Percentiles rank a stretch among this genome's conserved stretches.
These are phyloP conservation scores for Drosophila mauritiana DNA, from an alignment of 1,140 invertebrate species.

Conservation along the genomic window DNA sequence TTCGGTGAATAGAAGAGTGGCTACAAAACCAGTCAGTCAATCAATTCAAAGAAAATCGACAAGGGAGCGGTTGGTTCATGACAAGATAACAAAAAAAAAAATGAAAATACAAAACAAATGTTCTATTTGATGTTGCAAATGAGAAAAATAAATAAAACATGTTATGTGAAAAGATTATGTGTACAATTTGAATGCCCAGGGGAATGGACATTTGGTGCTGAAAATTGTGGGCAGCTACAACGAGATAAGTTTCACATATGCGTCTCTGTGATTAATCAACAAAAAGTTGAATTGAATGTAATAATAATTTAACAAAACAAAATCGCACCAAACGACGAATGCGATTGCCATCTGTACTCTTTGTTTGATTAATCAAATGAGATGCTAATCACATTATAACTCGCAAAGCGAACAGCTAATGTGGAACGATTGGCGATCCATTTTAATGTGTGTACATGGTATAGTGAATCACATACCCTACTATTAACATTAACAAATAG, in stretches of 20 bases:
- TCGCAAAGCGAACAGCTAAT: background rate
- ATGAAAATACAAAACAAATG: constrained; percentile 43
- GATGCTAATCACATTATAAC: constrained; percentile 13
- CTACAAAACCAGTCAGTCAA: constrained; percentile 41
- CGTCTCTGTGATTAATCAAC: too few species aligned
- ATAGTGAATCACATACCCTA: too few species aligned
- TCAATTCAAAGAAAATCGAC: constrained; percentile 19
- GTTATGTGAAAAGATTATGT: constrained; percentile 49
- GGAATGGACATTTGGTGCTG: background rate
- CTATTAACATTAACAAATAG: background rate
- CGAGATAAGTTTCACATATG: too few species aligned
- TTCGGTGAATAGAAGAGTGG: constrained; percentile 15
- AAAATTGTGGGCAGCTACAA: background rate
- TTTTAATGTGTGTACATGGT: background rate
- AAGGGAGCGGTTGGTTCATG: constrained; percentile 41
- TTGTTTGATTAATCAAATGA: constrained; percentile 28
- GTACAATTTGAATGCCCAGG: background rate
- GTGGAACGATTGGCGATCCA: constrained; percentile 2
- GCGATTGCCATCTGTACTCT: background rate
- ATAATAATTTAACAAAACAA: background rate
- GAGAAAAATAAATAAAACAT: constrained; percentile 64
- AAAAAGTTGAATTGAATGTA: too few species aligned
- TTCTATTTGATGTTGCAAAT: constrained; percentile 80
- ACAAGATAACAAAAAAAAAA: constrained; percentile 36
- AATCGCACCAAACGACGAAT: constrained; percentile 9